Conservation (phyloP, 2,797 vertebrate genomes). For the Pelochelys cantorii region DNA sequence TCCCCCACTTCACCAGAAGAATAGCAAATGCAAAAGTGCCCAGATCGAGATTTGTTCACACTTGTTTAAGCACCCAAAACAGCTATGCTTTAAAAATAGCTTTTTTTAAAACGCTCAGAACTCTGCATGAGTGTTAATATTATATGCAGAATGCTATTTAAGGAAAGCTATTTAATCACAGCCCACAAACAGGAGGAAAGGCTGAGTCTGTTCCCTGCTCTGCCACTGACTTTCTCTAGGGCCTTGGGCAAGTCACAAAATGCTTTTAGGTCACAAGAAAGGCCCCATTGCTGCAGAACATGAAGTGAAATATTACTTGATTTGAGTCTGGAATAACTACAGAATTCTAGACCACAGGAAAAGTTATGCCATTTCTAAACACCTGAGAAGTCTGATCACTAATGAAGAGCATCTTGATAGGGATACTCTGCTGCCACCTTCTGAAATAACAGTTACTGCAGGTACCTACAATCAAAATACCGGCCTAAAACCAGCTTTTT, state of each 20-base stretch:
- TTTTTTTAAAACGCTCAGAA: not conserved
- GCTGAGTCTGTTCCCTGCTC: not conserved
- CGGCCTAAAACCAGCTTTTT: not conserved
- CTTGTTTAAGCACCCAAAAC: not conserved
- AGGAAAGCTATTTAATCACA: accelerated
- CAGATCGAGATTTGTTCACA: not conserved
- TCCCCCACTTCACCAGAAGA: not conserved
- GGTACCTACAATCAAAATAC: not conserved
- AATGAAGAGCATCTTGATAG: not conserved
- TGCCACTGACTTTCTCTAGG: accelerated
- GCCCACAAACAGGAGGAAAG: no score
- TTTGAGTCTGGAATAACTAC: no score
- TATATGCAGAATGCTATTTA: not conserved
- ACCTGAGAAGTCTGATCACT: accelerated
- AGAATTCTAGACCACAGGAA: accelerated
- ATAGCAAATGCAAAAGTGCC: not conserved
- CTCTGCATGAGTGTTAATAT: not conserved
- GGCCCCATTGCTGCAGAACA: not conserved
- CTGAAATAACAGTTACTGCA: not conserved
- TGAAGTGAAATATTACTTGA: accelerated
- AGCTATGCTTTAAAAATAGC: not conserved
- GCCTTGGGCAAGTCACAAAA: accelerated
- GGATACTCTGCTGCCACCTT: slow-evolving; percentile 55
- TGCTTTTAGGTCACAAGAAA: not conserved
- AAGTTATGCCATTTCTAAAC: accelerated